Evolutionary conservation across 2,113 vertebrate species (phyloP), one percentile per base, ranked within the genome.

Genomic region (Passer domesticus): DNA sequence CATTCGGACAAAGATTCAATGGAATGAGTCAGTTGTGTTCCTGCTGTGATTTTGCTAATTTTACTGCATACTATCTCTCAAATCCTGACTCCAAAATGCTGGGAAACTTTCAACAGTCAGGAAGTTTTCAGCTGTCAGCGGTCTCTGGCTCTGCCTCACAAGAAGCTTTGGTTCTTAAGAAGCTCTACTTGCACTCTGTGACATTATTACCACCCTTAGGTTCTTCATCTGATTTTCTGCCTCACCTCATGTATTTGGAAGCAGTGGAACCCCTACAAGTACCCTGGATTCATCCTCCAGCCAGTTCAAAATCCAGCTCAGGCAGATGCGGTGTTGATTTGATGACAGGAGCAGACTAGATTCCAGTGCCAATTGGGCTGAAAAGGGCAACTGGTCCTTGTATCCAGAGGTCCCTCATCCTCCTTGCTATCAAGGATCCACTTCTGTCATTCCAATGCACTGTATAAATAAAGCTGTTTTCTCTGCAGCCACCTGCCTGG

Each of bases 401-500:
- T 80, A 60, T 46, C 44, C 64, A 90, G 82, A 78, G 72, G 76
- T 92, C 28, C 58, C 83, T 86, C 68, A 53, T 63, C 28, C 30
- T 86, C 69, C 75, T 87, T 64, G 44, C 79, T 77, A 70, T 41
- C 72, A 90, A 90, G 84, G 91, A 59, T 68, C 62, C 58, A 37
- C 64, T 93, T 74, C 44, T 93, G 64, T 41, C 90, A 85, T 85
- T 85, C 39, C 50, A 87, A 52, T 67, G 60, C n/a, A 25, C 28
- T 44, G 37, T 81, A 92, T 53, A 92, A 95, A 92, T 86, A 95
- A 95, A 95, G 93, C 27, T 75, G 67, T 95, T 96, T 96, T 94
- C 87, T 93, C 83, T 94, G 90, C 95, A 95, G 87, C 91, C 94
- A 96, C 92, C 89, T 94, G 86, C 79, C 94, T 96, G 89, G 93